Conservation (phyloP, 2,888 invertebrate species). For the Hyppa rectilinea region DNA sequence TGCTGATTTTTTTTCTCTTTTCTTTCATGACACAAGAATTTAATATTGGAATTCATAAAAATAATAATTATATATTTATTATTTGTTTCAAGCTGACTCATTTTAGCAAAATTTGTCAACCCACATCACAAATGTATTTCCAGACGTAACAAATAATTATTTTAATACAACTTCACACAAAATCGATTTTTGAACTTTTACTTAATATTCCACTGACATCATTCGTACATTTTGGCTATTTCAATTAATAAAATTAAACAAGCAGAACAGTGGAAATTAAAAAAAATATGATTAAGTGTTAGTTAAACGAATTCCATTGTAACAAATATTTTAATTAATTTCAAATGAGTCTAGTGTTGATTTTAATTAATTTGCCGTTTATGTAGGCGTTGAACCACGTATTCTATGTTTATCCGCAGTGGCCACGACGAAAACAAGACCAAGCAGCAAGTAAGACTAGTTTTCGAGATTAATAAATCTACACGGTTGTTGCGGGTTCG, state of each 20-base stretch:
- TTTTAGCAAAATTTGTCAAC: not conserved
- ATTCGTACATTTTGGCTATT: not conserved
- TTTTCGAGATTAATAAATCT: not conserved
- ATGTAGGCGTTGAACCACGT: not conserved
- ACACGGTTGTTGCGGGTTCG: no score
- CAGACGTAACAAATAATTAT: not conserved
- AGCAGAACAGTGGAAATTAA: not conserved
- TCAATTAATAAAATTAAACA: not conserved
- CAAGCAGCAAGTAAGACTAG: not conserved
- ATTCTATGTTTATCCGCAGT: not conserved
- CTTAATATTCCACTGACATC: not conserved
- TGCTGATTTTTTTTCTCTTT: no score
- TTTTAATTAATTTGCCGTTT: slow-evolving; percentile 3
- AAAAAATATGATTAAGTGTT: not conserved
- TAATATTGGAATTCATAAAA: not conserved
- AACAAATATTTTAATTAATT: not conserved
- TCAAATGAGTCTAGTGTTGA: slow-evolving; percentile 1
- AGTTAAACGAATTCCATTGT: not conserved
- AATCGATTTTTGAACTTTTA: not conserved
- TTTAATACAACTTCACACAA: slow-evolving; percentile 1
- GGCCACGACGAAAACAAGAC: not conserved
- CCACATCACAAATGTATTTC: not conserved
- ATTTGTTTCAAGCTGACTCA: not conserved
- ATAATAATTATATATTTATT: not conserved
- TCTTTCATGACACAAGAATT: not conserved